A percentile compares a stretch with the other conserved stretches of the same genome.
phyloP scores from a whole-genome alignment of 2,888 invertebrate genomes.

The Eremobia ochroleuca region DNA sequence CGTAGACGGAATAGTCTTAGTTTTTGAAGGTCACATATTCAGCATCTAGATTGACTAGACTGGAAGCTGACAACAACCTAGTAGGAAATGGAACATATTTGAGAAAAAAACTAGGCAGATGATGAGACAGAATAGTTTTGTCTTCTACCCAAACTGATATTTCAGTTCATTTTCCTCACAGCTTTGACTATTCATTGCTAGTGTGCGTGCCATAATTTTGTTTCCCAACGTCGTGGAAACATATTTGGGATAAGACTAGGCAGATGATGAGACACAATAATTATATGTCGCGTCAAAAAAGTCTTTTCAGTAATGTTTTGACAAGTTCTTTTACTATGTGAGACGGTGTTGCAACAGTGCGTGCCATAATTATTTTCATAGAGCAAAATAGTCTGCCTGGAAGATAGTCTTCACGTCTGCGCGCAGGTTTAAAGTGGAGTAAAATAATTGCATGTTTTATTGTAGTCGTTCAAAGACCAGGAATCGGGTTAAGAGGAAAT shows the following conservation, averaged over 20 bases:
- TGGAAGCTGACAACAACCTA: background rate
- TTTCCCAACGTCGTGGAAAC: background rate
- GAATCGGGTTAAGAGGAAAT: slow-evolving; percentile 3
- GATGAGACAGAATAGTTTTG: background rate
- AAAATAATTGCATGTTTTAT: background rate
- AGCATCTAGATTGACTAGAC: background rate
- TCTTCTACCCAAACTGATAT: too few relatives aligned
- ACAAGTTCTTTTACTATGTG: background rate
- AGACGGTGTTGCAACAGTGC: background rate
- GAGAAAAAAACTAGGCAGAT: background rate
- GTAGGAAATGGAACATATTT: too few relatives aligned
- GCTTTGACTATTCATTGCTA: background rate
- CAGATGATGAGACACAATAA: background rate
- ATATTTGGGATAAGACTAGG: background rate
- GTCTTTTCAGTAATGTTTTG: background rate
- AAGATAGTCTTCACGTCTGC: background rate
- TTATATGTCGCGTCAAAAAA: background rate
- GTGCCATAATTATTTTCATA: background rate
- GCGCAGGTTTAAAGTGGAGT: background rate
- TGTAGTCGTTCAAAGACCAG: too few relatives aligned
- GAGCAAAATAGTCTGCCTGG: background rate
- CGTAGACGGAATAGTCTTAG: background rate
- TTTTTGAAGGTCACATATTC: too few relatives aligned
- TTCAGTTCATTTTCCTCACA: too few relatives aligned
- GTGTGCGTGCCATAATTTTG: background rate